These are phyloP conservation scores for Lutraria lutraria DNA, from an alignment of 2,888 invertebrate genomes.

Conservation along the genomic window DNA sequence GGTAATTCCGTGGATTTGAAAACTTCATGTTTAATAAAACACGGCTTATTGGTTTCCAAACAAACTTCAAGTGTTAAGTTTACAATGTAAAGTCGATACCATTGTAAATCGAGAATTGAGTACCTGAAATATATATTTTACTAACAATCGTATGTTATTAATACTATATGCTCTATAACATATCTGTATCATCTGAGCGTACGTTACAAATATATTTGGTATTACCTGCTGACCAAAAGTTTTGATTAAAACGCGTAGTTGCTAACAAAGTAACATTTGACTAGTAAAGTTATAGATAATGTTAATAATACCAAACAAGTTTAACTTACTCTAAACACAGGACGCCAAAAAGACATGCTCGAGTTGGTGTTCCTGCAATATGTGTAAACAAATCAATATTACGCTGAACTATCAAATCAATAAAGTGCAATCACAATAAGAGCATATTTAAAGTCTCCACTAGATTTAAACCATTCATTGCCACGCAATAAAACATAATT, in stretches of 20 bases:
- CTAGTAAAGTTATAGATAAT: background rate
- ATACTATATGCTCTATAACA: too few relatives aligned
- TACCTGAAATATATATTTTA: background rate
- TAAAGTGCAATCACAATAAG: too few relatives aligned
- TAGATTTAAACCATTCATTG: background rate
- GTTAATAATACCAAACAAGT: conserved; percentile 4
- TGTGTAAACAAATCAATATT: background rate
- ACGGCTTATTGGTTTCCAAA: background rate
- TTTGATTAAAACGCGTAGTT: too few relatives aligned
- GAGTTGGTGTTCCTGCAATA: conserved; percentile 56
- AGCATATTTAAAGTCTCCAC: background rate
- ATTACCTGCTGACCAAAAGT: too few relatives aligned
- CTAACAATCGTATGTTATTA: too few relatives aligned
- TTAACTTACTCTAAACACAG: conserved; percentile 69
- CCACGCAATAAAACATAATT: background rate
- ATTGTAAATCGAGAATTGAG: background rate
- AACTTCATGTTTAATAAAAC: background rate
- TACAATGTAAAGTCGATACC: background rate
- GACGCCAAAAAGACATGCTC: conserved; percentile 66
- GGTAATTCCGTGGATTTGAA: conserved; percentile 1
- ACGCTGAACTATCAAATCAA: background rate
- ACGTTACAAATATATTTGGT: too few relatives aligned
- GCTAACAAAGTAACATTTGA: too few relatives aligned
- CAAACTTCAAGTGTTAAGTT: background rate
- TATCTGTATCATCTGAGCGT: too few relatives aligned